phyloP scores from a whole-genome alignment of 2,113 vertebrate species.

The Rhegmatorhina hoffmannsi region DNA sequence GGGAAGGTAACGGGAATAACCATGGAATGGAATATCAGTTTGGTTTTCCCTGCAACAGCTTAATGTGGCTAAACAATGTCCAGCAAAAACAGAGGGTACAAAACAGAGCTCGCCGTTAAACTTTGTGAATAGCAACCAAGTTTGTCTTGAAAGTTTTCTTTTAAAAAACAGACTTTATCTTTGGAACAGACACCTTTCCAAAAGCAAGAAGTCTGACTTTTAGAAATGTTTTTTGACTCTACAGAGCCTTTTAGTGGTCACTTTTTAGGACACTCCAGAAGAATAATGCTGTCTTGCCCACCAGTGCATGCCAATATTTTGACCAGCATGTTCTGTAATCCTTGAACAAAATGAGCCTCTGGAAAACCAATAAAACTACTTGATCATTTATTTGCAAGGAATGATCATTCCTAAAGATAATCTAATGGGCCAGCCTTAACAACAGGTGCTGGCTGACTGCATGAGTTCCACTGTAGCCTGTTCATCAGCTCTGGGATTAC shows the following conservation, averaged over 20 bases:
- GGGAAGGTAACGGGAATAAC: background rate
- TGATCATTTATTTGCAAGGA: background rate
- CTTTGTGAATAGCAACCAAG: background rate
- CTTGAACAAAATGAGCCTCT: background rate
- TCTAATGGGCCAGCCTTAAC: background rate
- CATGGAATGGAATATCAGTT: background rate
- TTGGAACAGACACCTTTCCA: background rate
- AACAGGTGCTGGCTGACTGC: background rate
- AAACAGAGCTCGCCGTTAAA: background rate
- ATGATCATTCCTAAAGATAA: background rate
- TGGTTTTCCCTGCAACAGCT: background rate
- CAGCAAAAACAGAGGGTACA: background rate
- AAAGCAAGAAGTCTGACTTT: background rate
- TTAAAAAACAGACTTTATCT: background rate
- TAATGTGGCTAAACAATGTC: background rate
- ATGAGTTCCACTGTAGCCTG: background rate
- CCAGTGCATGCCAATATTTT: background rate
- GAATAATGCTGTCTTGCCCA: background rate
- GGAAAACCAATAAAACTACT: background rate
- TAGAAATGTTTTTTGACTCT: background rate
- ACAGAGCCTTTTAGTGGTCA: background rate
- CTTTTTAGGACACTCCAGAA: background rate
- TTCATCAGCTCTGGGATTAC: background rate
- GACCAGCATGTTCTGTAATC: background rate
- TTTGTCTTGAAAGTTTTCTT: background rate